phyloP scores from a whole-genome alignment of 1,140 invertebrate genomes.

The Drosophila baimaii region DNA sequence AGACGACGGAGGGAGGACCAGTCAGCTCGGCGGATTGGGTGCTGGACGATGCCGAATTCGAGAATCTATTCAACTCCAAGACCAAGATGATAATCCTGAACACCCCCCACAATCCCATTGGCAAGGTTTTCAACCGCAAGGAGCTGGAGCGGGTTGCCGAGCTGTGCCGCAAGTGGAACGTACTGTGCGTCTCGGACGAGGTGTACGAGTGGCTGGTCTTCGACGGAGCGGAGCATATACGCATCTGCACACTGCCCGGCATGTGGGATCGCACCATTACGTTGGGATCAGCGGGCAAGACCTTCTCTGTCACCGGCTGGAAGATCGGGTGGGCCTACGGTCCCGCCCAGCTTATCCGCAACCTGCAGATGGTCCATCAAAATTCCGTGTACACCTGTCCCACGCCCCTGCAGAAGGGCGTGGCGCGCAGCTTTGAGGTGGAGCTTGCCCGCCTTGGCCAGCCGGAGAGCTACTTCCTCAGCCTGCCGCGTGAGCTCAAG shows the following conservation, averaged over 20 bases:
- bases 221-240: constrained; percentile 92
- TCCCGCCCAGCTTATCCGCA: constrained; percentile 90
- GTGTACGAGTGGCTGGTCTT: constrained; percentile 99
- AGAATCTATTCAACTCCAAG: constrained; percentile 92
- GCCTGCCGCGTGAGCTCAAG: constrained; percentile 90
- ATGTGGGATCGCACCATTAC: constrained; percentile 99
- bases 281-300: constrained; percentile 98
- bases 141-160: constrained; percentile 92
- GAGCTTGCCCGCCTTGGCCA: constrained; percentile 90
- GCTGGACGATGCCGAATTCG: constrained; percentile 93
- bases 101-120: constrained; percentile 97
- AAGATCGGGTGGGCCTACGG: constrained; percentile 99
- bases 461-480: constrained; percentile 94
- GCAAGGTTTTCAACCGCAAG: constrained; percentile 92
- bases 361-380: constrained; percentile 95
- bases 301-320: constrained; percentile 99
- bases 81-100: constrained; percentile 98
- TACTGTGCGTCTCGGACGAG: constrained; percentile 96
- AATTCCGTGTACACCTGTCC: constrained; percentile 96
- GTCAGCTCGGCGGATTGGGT: constrained; percentile 94
- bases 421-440: constrained; percentile 94
- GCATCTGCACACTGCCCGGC: constrained; percentile 95
- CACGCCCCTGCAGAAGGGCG: constrained; percentile 95
- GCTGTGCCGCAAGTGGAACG: constrained; percentile 96
- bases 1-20: constrained; percentile 69